Percentiles rank a stretch among this genome's conserved stretches.
These are phyloP conservation scores for Atherix ibis DNA, from an alignment of 2,888 invertebrate species.

Conservation along the genomic window DNA sequence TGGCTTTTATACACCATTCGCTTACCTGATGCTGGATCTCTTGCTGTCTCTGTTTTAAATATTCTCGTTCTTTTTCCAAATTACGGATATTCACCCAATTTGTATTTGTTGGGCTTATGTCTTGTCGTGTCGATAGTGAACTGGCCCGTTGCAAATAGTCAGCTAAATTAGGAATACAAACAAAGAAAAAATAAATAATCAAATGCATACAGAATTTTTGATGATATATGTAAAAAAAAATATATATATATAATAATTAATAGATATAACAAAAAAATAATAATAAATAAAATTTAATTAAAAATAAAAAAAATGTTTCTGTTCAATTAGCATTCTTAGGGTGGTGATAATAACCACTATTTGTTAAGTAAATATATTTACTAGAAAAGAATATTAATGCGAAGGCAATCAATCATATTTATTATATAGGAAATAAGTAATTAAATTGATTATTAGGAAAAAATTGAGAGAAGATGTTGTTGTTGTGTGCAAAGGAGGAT, in stretches of 20 bases:
- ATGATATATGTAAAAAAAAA: neutral
- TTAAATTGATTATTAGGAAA: no score
- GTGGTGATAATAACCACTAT: no score
- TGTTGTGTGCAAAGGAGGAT: no score
- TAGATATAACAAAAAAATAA: neutral
- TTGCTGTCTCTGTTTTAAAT: constrained; percentile 74
- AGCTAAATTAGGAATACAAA: no score
- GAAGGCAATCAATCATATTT: no score
- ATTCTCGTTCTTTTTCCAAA: constrained; percentile 75
- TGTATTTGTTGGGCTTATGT: constrained; percentile 8
- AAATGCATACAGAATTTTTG: neutral
- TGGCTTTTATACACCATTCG: no score
- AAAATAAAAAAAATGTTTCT: no score
- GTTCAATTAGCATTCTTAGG: no score
- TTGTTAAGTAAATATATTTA: no score
- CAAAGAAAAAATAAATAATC: constrained; percentile 19
- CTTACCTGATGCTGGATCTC: constrained; percentile 73
- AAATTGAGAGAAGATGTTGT: no score
- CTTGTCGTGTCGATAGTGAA: constrained; percentile 14
- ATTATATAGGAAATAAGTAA: no score
- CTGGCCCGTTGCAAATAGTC: constrained; percentile 32
- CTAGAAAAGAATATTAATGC: no score
- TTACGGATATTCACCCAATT: constrained; percentile 37
- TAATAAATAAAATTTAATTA: neutral
- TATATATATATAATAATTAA: neutral